A percentile compares a stretch with the other conserved stretches of the same genome.
phyloP scores from a whole-genome alignment of 2,113 vertebrate genomes.

The Chaetops frenatus region DNA sequence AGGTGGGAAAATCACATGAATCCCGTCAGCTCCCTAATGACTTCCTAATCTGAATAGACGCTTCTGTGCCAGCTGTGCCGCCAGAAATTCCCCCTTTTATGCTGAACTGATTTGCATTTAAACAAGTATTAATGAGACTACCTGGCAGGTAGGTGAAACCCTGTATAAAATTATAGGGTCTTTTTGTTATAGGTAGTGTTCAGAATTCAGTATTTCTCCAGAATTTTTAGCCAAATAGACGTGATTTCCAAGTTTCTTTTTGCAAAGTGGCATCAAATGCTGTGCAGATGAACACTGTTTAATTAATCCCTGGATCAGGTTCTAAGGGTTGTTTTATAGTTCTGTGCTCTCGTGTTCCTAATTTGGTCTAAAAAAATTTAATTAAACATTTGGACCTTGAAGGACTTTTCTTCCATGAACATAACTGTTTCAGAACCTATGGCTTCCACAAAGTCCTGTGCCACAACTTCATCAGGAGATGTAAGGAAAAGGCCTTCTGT shows the following conservation, averaged over 20 bases:
- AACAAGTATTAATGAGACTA: neutral
- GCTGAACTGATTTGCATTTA: neutral
- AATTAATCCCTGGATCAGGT: neutral
- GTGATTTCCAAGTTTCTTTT: neutral
- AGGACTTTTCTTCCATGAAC: neutral
- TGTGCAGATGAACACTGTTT: neutral
- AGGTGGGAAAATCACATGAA: neutral
- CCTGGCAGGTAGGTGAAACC: neutral
- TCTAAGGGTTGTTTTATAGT: neutral
- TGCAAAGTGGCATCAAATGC: neutral
- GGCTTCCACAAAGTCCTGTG: neutral
- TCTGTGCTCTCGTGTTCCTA: neutral
- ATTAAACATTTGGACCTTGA: neutral
- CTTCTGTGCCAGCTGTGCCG: neutral
- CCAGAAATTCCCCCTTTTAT: neutral
- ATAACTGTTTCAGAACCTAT: neutral
- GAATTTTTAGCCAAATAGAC: neutral
- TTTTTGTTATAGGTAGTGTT: neutral
- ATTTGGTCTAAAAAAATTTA: neutral
- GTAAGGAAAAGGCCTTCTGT: neutral
- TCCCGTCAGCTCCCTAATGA: neutral
- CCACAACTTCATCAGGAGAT: neutral
- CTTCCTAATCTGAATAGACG: neutral
- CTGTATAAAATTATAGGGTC: fast-evolving
- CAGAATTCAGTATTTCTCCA: neutral